Base-by-base conservation (phyloP, 2,888 invertebrate genomes). In the Rhamnusium bicolor region DNA sequence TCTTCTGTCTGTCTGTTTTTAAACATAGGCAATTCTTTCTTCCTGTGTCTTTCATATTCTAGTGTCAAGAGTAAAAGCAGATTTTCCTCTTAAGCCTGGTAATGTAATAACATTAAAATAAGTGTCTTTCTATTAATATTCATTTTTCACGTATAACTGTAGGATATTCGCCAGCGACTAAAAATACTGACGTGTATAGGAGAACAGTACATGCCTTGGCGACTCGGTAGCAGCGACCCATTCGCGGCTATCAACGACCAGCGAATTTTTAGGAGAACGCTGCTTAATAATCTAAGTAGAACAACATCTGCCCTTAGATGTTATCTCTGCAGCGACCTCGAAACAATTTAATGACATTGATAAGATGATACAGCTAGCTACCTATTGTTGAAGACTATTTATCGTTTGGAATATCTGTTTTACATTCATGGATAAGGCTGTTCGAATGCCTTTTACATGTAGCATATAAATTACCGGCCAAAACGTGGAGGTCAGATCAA, bases 1-100 rank as follows among this genome's bases (percentile, higher is more conserved):
- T 8, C 14, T 46, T 46, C 46, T 46, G 46, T 46, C 46, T 46
- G 46, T 46, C 46, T 46, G 3, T 46, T 46, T 46, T 14, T 46
- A 46, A 46, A 46, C 46, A 46, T 46, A 46, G 46, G 46, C 46
- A 46, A 46, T 46, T 46, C 46, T 46, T 46, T 46, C 46, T 46
- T 8, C 46, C 14, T 46, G 14, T 24, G 24, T 6, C 24, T 24
- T 24, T n/a, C 2, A 46, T 46, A 46, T n/a, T n/a, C n/a, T n/a
- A n/a, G n/a, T n/a, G n/a, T n/a, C n/a, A n/a, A n/a, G n/a, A n/a
- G n/a, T n/a, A n/a, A n/a, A n/a, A n/a, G n/a, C n/a, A n/a, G n/a
- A n/a, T n/a, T n/a, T n/a, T n/a, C n/a, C n/a, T n/a, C n/a, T n/a
- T n/a, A n/a, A n/a, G n/a, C n/a, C n/a, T n/a, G n/a, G n/a, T n/a